Percentiles rank a stretch among this genome's conserved stretches.
Conservation (phyloP, 1,140 invertebrate genomes). For the Penaeus indicus region DNA sequence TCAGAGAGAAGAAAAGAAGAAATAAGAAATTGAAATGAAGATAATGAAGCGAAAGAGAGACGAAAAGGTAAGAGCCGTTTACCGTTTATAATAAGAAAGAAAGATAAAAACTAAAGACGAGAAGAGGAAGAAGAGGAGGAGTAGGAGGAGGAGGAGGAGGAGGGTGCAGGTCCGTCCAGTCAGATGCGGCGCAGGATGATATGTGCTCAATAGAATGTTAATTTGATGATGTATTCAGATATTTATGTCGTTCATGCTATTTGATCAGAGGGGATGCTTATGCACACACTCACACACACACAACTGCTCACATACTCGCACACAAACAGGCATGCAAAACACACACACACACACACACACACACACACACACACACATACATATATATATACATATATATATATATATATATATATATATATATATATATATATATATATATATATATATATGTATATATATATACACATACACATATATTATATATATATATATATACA, state of each 20-base stretch:
- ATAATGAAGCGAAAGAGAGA: no score
- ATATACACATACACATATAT: no score
- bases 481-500: no score
- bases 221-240: neutral
- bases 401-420: constrained; percentile 28
- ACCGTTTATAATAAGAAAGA: no score
- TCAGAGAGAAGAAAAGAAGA: no score
- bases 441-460: constrained; percentile 17
- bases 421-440: constrained; percentile 15
- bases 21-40: no score
- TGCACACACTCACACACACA: neutral
- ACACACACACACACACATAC: neutral
- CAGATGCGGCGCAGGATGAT: no score
- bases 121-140: no score
- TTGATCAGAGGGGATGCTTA: neutral
- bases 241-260: neutral
- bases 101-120: no score
- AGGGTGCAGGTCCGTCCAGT: no score
- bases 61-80: no score
- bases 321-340: neutral
- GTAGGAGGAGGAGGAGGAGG: no score
- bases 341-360: neutral
- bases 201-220: neutral
- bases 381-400: constrained; percentile 24
- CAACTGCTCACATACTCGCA: neutral